Percentiles rank a stretch among this genome's conserved stretches.
phyloP scores from a whole-genome alignment of 2,888 invertebrate genomes.

The Cephus runcator region DNA sequence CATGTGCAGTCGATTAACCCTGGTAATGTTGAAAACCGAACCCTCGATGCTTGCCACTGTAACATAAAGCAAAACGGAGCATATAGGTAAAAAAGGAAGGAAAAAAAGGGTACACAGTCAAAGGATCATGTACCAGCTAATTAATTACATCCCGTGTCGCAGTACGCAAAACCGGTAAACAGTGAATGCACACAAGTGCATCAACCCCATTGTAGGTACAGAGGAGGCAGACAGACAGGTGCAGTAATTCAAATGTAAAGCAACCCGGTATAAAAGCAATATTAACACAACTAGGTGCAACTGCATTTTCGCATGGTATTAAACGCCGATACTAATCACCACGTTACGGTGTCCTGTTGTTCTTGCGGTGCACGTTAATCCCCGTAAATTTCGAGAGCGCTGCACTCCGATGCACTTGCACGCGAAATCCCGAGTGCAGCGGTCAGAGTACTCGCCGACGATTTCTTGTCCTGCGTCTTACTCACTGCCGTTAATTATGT shows the following conservation, averaged over 20 bases:
- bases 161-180: not conserved
- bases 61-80: conserved; percentile 35
- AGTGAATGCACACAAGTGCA: not conserved
- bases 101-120: not conserved
- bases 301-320: not conserved
- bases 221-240: not conserved
- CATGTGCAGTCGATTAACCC: conserved; percentile 80
- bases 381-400: not conserved
- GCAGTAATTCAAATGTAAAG: not conserved
- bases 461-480: not conserved
- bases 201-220: not conserved
- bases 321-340: conserved; percentile 2
- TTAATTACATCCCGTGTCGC: not conserved
- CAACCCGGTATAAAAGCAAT: not conserved
- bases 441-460: not conserved
- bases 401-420: not conserved
- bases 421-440: not conserved
- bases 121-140: not conserved
- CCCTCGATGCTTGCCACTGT: conserved; percentile 74
- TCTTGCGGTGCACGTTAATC: not conserved
- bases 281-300: not conserved
- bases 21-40: conserved; percentile 73
- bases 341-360: not conserved
- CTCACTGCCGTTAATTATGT: not conserved
- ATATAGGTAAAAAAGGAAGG: not conserved